These are phyloP conservation scores for Coenonympha glycerion DNA, from an alignment of 2,888 invertebrate species.

Conservation along the genomic window DNA sequence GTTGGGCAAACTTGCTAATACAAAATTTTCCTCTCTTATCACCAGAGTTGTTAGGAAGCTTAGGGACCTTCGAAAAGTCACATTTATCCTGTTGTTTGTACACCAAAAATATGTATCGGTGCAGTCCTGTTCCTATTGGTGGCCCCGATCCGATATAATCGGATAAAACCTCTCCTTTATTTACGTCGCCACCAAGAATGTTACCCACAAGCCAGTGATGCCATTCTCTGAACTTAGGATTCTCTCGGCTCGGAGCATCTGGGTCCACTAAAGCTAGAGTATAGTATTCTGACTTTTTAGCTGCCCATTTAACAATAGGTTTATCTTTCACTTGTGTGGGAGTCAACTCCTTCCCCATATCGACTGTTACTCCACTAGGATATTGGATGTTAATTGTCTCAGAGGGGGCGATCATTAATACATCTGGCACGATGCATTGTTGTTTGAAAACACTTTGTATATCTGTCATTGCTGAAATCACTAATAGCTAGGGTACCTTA, in stretches of 20 bases:
- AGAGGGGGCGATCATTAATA: slow-evolving; percentile 76
- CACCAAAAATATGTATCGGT: slow-evolving; percentile 82
- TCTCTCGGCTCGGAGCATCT: slow-evolving; percentile 83
- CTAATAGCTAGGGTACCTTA: no score
- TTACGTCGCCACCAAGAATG: slow-evolving; percentile 79
- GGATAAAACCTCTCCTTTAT: slow-evolving; percentile 78
- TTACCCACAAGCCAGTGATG: slow-evolving; percentile 87
- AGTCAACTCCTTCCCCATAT: slow-evolving; percentile 81
- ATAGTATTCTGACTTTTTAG: slow-evolving; percentile 77
- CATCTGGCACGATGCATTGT: slow-evolving; percentile 80
- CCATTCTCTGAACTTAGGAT: slow-evolving; percentile 82
- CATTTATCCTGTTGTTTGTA: slow-evolving; percentile 77
- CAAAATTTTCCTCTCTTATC: slow-evolving; percentile 76
- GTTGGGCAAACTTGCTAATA: slow-evolving; percentile 73
- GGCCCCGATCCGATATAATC: slow-evolving; percentile 81
- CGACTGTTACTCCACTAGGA: slow-evolving; percentile 62
- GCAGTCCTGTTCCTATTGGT: slow-evolving; percentile 82
- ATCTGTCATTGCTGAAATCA: slow-evolving; percentile 39
- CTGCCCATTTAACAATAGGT: slow-evolving; percentile 80
- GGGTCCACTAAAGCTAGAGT: slow-evolving; percentile 81
- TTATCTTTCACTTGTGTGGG: slow-evolving; percentile 82
- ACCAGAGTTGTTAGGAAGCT: slow-evolving; percentile 63
- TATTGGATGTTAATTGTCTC: slow-evolving; percentile 71
- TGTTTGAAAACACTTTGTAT: slow-evolving; percentile 57
- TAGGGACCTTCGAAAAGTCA: slow-evolving; percentile 54